Conservation (phyloP, 2,797 vertebrate genomes). For the Pseudochirops corinnae region DNA sequence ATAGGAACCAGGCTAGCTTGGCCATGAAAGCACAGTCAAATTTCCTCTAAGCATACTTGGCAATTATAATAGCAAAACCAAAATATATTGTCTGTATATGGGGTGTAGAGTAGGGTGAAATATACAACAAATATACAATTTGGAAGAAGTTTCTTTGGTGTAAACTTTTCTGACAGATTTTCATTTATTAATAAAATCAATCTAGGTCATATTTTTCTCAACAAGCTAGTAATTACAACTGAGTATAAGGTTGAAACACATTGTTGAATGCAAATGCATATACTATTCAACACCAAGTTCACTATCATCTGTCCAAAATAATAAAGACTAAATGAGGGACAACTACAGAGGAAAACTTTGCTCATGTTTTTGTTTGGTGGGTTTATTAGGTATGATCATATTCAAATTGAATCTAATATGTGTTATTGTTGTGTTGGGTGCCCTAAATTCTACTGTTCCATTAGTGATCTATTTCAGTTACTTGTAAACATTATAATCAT, state of each 20-base stretch:
- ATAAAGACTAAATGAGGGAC: neutral
- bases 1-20: neutral
- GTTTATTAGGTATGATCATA: neutral
- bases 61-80: neutral
- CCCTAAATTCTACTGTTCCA: neutral
- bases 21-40: neutral
- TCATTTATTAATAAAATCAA: conserved; percentile 25
- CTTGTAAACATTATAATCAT: neutral
- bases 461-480: neutral
- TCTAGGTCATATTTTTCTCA: conserved; percentile 13
- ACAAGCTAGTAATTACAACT: neutral
- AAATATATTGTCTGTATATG: neutral
- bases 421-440: neutral
- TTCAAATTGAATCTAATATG: neutral
- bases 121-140: neutral
- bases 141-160: neutral
- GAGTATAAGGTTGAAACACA: neutral
- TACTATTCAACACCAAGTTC: neutral
- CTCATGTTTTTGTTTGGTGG: neutral
- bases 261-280: neutral
- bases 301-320: neutral
- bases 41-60: neutral
- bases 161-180: neutral
- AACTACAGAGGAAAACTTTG: neutral
- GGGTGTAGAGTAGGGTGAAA: neutral